Evolutionary conservation across 2,113 vertebrate genomes (phyloP).

Genomic region (Nothobranchius furzeri): DNA sequence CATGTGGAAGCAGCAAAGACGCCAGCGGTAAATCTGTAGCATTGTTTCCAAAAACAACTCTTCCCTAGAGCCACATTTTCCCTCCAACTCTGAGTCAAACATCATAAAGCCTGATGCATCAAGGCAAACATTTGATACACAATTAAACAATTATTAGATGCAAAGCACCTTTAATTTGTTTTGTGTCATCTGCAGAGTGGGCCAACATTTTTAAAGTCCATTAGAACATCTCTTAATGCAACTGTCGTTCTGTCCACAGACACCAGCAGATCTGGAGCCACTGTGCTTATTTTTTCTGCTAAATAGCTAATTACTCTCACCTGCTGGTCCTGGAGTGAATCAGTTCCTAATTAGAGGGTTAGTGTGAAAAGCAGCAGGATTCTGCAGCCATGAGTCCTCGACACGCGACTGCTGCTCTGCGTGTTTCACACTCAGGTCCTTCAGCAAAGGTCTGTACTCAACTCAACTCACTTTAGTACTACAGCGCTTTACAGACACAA

Average conservation of each 20-base stretch:
- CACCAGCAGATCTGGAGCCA: constrained; percentile 4
- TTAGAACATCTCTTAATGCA: background rate
- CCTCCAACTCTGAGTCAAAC: background rate
- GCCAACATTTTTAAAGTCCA: background rate
- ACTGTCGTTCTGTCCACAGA: background rate
- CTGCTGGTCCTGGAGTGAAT: constrained; percentile 38
- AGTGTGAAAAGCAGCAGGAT: constrained; percentile 24
- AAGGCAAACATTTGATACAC: background rate
- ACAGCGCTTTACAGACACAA: no score
- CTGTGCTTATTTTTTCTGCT: constrained; percentile 15
- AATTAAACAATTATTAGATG: background rate
- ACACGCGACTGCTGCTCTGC: no score
- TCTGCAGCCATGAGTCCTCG: no score
- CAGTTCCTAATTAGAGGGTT: constrained; percentile 42
- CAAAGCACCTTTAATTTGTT: background rate
- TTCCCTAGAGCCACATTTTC: background rate
- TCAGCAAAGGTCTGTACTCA: background rate
- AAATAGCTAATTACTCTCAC: constrained; percentile 55
- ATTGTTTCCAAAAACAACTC: no score
- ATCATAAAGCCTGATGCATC: background rate
- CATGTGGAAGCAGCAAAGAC: no score
- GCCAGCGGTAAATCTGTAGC: no score
- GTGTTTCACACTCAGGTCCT: background rate
- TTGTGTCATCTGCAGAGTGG: background rate
- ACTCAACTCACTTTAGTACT: no score